A percentile compares a stretch with the other conserved stretches of the same genome.
Conservation (phyloP, 2,113 vertebrate species). For the Syngnathus typhle region DNA sequence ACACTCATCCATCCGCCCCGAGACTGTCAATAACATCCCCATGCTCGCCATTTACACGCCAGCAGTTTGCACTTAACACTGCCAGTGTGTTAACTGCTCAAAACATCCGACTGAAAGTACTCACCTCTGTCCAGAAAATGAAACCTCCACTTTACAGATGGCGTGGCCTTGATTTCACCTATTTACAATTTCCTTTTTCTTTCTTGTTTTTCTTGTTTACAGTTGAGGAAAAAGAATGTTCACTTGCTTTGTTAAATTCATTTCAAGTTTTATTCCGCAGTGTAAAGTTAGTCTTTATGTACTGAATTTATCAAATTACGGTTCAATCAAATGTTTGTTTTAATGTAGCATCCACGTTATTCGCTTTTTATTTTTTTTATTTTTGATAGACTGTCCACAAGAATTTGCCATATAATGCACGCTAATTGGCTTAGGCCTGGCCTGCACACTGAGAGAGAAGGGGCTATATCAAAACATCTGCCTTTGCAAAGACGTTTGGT, state of each 20-base stretch:
- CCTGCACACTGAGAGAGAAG: not conserved
- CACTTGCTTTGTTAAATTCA: too few species aligned
- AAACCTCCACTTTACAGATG: not conserved
- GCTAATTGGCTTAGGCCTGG: not conserved
- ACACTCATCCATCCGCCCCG: slow-evolving; percentile 50
- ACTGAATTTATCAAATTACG: not conserved
- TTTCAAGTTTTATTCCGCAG: not conserved
- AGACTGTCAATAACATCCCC: slow-evolving; percentile 48
- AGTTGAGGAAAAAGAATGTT: not conserved
- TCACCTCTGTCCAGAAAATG: not conserved
- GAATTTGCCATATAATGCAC: not conserved
- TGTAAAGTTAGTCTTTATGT: not conserved
- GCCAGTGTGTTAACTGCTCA: slow-evolving; percentile 13
- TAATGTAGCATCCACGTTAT: not conserved
- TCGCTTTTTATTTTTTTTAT: not conserved
- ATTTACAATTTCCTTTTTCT: not conserved
- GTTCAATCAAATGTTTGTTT: not conserved
- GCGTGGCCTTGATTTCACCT: too few species aligned
- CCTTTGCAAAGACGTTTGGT: not conserved
- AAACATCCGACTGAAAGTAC: slow-evolving; percentile 17
- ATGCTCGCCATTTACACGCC: slow-evolving; percentile 28
- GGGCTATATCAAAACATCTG: not conserved
- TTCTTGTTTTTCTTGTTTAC: not conserved
- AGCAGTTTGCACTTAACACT: slow-evolving; percentile 20
- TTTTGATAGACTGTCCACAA: not conserved